Conservation (phyloP, 2,113 vertebrate genomes). For the Motacilla tschutschensis region DNA sequence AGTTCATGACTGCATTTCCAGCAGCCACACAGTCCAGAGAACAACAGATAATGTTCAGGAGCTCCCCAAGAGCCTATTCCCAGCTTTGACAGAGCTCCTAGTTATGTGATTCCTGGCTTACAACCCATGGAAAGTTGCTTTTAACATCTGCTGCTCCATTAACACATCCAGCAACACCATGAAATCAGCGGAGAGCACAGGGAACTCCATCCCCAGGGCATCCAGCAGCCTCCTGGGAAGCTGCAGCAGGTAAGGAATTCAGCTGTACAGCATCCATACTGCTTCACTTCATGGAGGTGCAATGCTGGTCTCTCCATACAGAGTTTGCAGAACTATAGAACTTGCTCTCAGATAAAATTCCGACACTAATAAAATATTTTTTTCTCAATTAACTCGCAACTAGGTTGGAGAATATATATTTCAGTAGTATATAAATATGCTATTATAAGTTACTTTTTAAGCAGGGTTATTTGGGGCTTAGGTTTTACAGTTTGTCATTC, state of each 20-base stretch:
- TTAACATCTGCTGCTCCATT: neutral
- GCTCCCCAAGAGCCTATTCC: neutral
- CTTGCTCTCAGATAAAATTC: neutral
- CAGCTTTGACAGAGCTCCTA: neutral
- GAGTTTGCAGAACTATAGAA: rapidly evolving
- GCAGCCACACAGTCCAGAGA: neutral
- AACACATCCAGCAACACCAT: neutral
- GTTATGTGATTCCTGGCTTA: neutral
- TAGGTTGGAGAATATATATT: neutral
- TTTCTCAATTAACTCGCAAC: neutral
- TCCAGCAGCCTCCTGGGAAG: neutral
- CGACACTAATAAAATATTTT: neutral
- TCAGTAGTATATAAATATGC: neutral
- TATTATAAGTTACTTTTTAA: neutral
- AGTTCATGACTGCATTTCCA: neutral
- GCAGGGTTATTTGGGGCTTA: neutral
- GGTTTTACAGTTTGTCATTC: neutral
- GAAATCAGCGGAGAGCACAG: neutral
- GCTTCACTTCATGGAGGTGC: neutral
- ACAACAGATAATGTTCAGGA: neutral
- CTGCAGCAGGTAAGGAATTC: neutral
- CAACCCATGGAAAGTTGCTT: neutral
- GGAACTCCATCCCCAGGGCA: neutral
- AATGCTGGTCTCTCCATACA: neutral
- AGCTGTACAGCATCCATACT: neutral